Base-by-base conservation (phyloP, 2,113 vertebrate genomes). In the Ranitomeya variabilis region DNA sequence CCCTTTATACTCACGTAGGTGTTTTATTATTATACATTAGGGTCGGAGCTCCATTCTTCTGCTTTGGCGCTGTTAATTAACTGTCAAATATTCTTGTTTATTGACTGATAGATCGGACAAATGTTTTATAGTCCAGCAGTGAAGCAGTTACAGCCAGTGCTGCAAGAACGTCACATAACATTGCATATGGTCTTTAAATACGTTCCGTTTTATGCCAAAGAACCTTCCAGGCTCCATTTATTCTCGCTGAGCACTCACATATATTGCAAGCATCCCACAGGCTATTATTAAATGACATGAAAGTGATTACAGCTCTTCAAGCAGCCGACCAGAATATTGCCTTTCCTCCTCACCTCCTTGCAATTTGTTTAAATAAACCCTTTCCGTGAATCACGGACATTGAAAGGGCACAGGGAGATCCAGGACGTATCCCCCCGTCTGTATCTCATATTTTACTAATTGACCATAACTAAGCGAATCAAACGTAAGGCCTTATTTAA, bases 251-350 rank as follows among this genome's bases (percentile, higher is more conserved):
- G 87, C 87, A 89, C 87, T 89, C 87, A 89, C 87, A 85, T 89
- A 89, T 89, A 89, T 89, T 85, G 81, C 87, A 45, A 85, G 87
- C 64, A 60, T 85, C 87, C 87, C 87, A 89, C 87, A 89, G 87
- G 87, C 87, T 85, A 89, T 89, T 89, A 89, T 89, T 89, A 89
- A 85, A 89, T 89, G 87, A 89, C 87, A 84, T 89, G 87, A 89
- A 89, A 89, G 73, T 89, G 87, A 89, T 89, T 89, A 89, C 87
- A 89, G 87, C 73, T 89, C 81, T 76, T 89, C 87, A 89, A 77
- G 87, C 87, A 89, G 81, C 82, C 87, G 82, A 89, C 87, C 87
- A 89, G 81, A 89, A 89, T 89, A 89, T 89, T 89, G 87, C 81
- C 87, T 85, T 89, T 83, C 80, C 11, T 83, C 71, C 80, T 59